Percentiles rank a stretch among this genome's conserved stretches.
These are phyloP conservation scores for Australoheros scitulus DNA, from an alignment of 2,113 vertebrate genomes.

Conservation along the genomic window DNA sequence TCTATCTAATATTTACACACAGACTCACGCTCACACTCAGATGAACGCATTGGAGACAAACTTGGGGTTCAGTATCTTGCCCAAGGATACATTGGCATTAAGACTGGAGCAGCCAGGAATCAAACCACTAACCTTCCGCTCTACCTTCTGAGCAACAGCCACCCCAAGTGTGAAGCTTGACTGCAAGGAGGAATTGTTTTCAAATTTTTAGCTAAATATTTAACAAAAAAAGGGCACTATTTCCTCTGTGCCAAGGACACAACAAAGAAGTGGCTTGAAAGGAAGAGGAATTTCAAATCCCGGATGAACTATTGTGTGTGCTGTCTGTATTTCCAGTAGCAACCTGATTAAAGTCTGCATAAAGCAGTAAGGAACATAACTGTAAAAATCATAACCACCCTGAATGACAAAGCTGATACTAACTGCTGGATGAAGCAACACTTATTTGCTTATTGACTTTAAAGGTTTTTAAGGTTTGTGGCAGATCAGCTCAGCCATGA, in stretches of 20 bases:
- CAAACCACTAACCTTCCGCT: too few relatives aligned
- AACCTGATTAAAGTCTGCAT: neutral
- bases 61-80: too few relatives aligned
- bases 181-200: neutral
- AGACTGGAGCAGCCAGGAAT: too few relatives aligned
- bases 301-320: neutral
- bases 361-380: neutral
- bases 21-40: too few relatives aligned
- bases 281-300: neutral
- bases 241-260: neutral
- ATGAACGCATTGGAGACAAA: too few relatives aligned
- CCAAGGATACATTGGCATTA: too few relatives aligned
- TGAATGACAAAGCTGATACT: neutral
- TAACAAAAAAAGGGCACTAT: too few relatives aligned
- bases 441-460: neutral
- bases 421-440: neutral
- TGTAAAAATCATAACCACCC: neutral
- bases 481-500: too few relatives aligned
- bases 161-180: neutral
- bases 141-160: too few relatives aligned
- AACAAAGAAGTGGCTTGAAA: neutral
- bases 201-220: neutral
- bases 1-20: too few relatives aligned
- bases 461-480: too few relatives aligned
- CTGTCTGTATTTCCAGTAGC: neutral